Conservation (phyloP, 2,888 invertebrate genomes). For the Perithous albicinctus region DNA sequence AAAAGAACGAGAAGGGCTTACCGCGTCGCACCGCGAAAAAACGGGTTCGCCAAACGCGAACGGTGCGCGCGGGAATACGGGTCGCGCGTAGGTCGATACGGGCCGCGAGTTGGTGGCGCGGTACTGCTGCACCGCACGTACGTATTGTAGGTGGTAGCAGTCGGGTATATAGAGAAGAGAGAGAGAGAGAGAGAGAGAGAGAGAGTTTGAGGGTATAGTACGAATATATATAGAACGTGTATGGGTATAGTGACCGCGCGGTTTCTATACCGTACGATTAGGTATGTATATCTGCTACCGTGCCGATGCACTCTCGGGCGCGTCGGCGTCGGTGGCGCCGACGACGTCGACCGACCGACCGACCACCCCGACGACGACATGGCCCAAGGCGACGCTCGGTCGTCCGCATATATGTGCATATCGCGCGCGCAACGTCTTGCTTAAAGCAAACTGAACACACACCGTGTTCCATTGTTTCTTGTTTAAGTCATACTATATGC, state of each 20-base stretch:
- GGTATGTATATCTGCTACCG: slow-evolving; percentile 66
- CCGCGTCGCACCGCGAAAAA: slow-evolving; percentile 56
- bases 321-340: slow-evolving; percentile 73
- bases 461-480: slow-evolving; percentile 9
- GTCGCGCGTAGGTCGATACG: slow-evolving; percentile 71
- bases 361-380: slow-evolving; percentile 28
- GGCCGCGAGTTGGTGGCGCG: slow-evolving; percentile 57
- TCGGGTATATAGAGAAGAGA: no score
- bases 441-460: not conserved
- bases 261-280: slow-evolving; percentile 59
- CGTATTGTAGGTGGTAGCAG: slow-evolving; percentile 49
- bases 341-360: slow-evolving; percentile 70
- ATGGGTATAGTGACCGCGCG: slow-evolving; percentile 9
- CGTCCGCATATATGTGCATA: slow-evolving; percentile 57
- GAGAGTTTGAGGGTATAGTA: slow-evolving; percentile 14
- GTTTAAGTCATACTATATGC: not conserved
- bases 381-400: slow-evolving; percentile 50
- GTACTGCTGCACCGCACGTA: slow-evolving; percentile 49
- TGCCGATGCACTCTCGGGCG: slow-evolving; percentile 75
- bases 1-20: slow-evolving; percentile 29
- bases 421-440: slow-evolving; percentile 28
- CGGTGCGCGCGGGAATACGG: slow-evolving; percentile 67
- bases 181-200: no score
- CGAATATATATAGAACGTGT: not conserved
- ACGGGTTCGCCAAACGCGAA: slow-evolving; percentile 48